phyloP scores from a whole-genome alignment of 1,140 invertebrate genomes.

The Camponotus vicinus region DNA sequence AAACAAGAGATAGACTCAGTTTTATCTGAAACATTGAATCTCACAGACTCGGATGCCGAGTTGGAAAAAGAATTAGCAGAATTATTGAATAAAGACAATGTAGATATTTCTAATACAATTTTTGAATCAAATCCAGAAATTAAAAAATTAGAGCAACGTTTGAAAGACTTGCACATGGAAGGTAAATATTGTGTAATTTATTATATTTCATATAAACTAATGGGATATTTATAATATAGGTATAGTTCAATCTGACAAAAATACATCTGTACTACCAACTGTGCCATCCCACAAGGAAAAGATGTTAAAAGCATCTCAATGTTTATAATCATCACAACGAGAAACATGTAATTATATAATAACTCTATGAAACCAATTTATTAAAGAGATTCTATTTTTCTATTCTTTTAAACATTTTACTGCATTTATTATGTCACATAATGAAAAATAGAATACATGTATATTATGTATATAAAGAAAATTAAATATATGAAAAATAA shows the following conservation, averaged over 20 bases:
- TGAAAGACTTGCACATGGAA: conserved; percentile 41
- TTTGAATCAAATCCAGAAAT: conserved; percentile 24
- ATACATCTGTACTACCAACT: not conserved
- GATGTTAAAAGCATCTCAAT: not conserved
- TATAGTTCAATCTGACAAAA: not conserved
- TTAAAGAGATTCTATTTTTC: not conserved
- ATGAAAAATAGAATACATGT: not conserved
- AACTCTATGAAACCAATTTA: not conserved
- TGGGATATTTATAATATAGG: conserved; percentile 24
- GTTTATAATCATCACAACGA: not conserved
- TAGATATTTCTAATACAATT: not conserved
- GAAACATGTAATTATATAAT: not conserved
- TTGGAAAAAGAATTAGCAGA: conserved; percentile 83
- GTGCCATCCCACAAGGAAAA: conserved; percentile 30
- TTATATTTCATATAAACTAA: conserved; percentile 23
- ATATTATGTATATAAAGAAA: not conserved
- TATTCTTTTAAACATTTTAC: not conserved
- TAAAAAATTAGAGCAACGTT: conserved; percentile 50
- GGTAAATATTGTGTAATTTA: conserved; percentile 55
- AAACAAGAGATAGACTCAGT: conserved; percentile 81
- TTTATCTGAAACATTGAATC: conserved; percentile 77
- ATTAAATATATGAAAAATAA: too few species aligned
- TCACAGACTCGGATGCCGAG: conserved; percentile 78
- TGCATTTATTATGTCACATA: not conserved
- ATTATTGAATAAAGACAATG: conserved; percentile 57